phyloP scores from a whole-genome alignment of 1,140 invertebrate species.

The Hylaeus anthracinus region DNA sequence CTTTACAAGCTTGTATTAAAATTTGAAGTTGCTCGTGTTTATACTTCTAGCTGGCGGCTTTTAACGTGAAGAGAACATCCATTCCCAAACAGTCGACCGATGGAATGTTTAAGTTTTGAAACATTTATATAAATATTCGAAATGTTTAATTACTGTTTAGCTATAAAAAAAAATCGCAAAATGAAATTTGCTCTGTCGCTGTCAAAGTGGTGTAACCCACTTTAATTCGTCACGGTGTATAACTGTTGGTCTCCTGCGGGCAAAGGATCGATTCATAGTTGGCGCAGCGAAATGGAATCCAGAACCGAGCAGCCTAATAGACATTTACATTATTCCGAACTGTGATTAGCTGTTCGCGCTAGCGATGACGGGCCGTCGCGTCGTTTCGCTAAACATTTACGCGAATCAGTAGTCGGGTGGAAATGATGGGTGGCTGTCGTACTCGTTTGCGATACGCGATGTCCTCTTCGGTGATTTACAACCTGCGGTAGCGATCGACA shows the following conservation, averaged over 20 bases:
- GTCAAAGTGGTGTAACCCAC: too few species aligned
- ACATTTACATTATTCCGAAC: constrained; percentile 27
- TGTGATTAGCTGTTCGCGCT: constrained; percentile 24
- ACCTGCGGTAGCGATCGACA: not conserved
- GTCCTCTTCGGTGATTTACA: constrained; percentile 2
- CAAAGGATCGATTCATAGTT: not conserved
- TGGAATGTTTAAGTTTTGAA: too few species aligned
- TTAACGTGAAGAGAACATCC: too few species aligned
- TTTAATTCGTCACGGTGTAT: not conserved
- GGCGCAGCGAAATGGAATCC: not conserved
- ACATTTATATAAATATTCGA: too few species aligned
- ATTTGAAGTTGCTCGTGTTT: too few species aligned
- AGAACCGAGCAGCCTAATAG: not conserved
- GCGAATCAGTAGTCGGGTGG: not conserved
- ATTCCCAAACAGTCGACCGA: too few species aligned
- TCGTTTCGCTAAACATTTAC: constrained; percentile 24
- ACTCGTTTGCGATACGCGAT: not conserved
- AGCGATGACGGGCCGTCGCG: not conserved
- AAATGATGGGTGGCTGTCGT: not conserved
- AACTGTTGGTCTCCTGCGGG: not conserved
- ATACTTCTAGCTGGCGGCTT: too few species aligned
- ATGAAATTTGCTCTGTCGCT: too few species aligned
- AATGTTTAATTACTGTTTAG: too few species aligned
- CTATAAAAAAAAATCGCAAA: too few species aligned
- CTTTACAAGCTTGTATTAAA: too few species aligned